phyloP scores from a whole-genome alignment of 2,888 invertebrate genomes.

The Shargacucullia verbasci region DNA sequence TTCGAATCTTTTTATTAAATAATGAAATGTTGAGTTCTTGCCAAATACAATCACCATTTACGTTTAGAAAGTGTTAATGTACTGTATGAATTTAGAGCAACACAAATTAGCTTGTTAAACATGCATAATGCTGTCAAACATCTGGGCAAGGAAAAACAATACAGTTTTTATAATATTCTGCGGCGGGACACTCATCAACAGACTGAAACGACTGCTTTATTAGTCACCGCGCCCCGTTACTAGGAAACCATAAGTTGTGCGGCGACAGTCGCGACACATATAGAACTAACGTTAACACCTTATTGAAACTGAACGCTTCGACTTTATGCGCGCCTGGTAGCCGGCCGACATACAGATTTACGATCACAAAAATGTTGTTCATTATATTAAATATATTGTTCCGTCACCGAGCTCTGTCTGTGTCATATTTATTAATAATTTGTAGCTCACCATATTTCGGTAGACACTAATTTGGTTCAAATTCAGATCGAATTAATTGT shows the following conservation, averaged over 20 bases:
- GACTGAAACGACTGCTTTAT: constrained; percentile 3
- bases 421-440: constrained; percentile 6
- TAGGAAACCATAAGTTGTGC: constrained; percentile 12
- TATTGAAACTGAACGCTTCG: constrained; percentile 13
- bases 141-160: not conserved
- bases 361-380: constrained; percentile 6
- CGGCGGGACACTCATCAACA: not conserved
- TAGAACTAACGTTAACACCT: constrained; percentile 21
- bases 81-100: not conserved
- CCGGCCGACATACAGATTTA: constrained; percentile 17
- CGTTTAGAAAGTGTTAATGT: not conserved
- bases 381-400: not conserved
- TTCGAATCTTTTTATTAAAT: not conserved
- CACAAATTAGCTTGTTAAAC: not conserved
- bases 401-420: not conserved
- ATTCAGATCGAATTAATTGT: no score
- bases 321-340: constrained; percentile 10
- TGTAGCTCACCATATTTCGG: not conserved
- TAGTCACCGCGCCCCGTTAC: not conserved
- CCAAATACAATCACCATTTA: not conserved
- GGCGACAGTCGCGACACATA: constrained; percentile 12
- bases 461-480: not conserved
- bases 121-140: constrained; percentile 4
- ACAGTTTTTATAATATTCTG: not conserved
- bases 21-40: not conserved